Conservation (phyloP, 2,888 invertebrate species). For the Caenorhabditis sp. region DNA sequence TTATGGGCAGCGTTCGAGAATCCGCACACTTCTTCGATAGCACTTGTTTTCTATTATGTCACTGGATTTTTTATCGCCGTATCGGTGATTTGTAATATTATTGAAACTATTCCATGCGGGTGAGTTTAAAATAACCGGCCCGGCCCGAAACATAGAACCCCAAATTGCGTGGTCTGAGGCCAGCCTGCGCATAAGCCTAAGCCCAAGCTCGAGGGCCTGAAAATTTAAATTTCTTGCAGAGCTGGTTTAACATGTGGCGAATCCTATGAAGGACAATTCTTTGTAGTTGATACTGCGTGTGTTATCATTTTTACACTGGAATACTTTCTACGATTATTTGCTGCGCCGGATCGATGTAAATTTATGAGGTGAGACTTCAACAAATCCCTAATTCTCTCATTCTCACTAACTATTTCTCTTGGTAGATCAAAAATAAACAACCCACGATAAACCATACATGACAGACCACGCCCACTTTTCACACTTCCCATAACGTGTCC, state of each 20-base stretch:
- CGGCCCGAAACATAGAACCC: no score
- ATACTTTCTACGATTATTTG: conserved; percentile 88
- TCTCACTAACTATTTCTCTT: no score
- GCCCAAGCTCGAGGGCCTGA: no score
- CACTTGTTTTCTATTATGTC: conserved; percentile 99
- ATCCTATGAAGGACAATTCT: conserved; percentile 82
- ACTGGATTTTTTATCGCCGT: conserved; percentile 96
- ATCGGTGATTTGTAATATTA: conserved; percentile 98
- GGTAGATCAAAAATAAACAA: no score
- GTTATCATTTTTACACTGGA: conserved; percentile 99
- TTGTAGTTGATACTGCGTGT: conserved; percentile 98
- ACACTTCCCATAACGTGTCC: no score
- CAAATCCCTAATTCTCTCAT: no score
- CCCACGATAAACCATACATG: no score
- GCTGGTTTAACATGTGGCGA: conserved; percentile 84
- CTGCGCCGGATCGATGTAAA: conserved; percentile 83
- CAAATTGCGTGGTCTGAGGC: no score
- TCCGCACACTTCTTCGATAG: conserved; percentile 96
- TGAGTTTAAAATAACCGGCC: conserved; percentile 18
- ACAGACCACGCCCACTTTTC: no score
- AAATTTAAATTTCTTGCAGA: no score
- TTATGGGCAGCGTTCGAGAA: conserved; percentile 99
- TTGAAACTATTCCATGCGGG: conserved; percentile 78
- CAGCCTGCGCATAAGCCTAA: no score
- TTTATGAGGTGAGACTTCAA: conserved; percentile 63